These are phyloP conservation scores for Epirrita christyi DNA, from an alignment of 2,888 invertebrate species.

Conservation along the genomic window DNA sequence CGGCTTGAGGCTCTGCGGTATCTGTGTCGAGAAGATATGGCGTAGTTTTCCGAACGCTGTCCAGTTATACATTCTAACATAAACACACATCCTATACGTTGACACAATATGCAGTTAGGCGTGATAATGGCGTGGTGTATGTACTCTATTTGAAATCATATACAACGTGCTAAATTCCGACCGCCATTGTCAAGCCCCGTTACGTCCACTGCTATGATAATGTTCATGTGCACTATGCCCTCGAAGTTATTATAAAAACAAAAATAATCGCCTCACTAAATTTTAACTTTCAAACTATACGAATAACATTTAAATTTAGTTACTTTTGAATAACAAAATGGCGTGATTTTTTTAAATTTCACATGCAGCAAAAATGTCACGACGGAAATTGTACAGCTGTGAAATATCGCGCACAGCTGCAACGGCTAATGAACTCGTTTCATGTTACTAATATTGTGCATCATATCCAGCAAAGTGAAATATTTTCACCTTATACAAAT, in stretches of 20 bases:
- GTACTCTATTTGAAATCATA: not conserved
- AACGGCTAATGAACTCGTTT: slow-evolving; percentile 74
- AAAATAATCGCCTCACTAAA: slow-evolving; percentile 1
- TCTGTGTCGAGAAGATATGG: too few relatives aligned
- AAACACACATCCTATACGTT: not conserved
- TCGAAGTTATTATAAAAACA: not conserved
- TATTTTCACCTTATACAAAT: slow-evolving; percentile 41
- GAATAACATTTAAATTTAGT: slow-evolving; percentile 18
- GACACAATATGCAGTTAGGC: not conserved
- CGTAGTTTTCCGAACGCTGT: too few relatives aligned
- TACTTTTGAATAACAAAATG: slow-evolving; percentile 34
- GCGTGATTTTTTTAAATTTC: slow-evolving; percentile 54
- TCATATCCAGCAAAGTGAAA: slow-evolving; percentile 61
- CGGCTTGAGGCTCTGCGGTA: too few relatives aligned
- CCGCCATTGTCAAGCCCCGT: not conserved
- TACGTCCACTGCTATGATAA: not conserved
- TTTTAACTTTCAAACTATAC: slow-evolving; percentile 7
- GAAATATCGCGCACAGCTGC: slow-evolving; percentile 74
- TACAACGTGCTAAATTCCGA: not conserved
- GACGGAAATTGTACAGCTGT: slow-evolving; percentile 65
- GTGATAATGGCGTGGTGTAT: not conserved
- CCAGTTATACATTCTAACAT: too few relatives aligned
- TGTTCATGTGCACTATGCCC: not conserved
- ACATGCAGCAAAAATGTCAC: slow-evolving; percentile 67
- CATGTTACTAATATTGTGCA: slow-evolving; percentile 71